Evolutionary conservation across 2,113 vertebrate species (phyloP).

Genomic region (Xerus inauris): DNA sequence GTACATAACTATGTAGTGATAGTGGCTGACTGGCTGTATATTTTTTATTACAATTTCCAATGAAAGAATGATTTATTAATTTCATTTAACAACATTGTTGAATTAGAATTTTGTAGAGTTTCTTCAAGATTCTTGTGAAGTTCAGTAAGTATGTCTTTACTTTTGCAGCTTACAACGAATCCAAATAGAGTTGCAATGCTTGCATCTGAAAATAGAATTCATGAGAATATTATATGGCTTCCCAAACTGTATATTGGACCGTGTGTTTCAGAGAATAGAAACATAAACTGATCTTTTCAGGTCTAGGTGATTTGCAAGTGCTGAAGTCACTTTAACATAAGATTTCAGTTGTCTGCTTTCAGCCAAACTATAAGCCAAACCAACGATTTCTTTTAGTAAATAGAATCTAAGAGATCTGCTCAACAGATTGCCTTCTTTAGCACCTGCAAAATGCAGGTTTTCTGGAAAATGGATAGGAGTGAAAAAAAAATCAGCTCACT

Average conservation of each 20-base stretch:
- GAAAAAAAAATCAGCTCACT: neutral
- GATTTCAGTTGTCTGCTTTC: neutral
- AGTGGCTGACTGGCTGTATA: neutral
- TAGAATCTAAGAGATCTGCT: neutral
- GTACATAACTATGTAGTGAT: neutral
- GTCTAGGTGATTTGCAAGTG: neutral
- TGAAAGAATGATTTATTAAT: slow-evolving; percentile 21
- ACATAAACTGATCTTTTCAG: neutral
- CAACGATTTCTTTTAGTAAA: neutral
- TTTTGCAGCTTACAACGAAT: neutral
- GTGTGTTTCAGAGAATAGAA: neutral
- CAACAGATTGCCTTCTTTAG: neutral
- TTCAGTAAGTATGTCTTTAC: neutral
- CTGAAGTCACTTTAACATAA: neutral
- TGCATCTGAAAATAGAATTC: neutral
- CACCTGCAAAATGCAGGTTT: neutral
- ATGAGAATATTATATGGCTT: neutral
- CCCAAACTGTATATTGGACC: rapidly evolving
- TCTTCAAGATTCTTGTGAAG: neutral
- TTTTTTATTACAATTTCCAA: neutral
- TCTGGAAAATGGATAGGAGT: neutral
- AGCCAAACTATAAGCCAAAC: neutral
- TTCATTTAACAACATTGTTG: neutral
- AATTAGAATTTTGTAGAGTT: neutral
- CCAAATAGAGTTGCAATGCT: neutral